These are phyloP conservation scores for Cynaeus angustus DNA, from an alignment of 2,888 invertebrate species.

Conservation along the genomic window DNA sequence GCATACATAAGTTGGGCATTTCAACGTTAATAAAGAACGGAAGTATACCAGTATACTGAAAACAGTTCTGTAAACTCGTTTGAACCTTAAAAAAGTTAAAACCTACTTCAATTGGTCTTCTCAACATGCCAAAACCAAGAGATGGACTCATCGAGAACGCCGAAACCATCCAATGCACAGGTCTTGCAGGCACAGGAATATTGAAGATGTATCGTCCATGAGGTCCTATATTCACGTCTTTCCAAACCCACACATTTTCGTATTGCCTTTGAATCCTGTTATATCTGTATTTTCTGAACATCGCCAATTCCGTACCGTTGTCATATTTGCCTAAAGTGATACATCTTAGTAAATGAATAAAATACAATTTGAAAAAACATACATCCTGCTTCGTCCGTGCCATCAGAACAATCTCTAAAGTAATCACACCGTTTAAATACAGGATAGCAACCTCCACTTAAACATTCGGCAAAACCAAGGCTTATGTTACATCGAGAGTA, in stretches of 20 bases:
- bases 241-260: slow-evolving; percentile 97
- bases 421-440: slow-evolving; percentile 84
- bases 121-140: slow-evolving; percentile 90
- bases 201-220: slow-evolving; percentile 92
- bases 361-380: slow-evolving; percentile 59
- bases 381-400: slow-evolving; percentile 90
- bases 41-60: slow-evolving; percentile 88
- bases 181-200: slow-evolving; percentile 86
- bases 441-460: slow-evolving; percentile 86
- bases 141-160: slow-evolving; percentile 93
- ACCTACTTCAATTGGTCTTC: slow-evolving; percentile 82
- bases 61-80: slow-evolving; percentile 45
- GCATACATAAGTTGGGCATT: slow-evolving; percentile 87
- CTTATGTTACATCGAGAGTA: slow-evolving; percentile 82
- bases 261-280: slow-evolving; percentile 93
- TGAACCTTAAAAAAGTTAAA: neutral
- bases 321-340: slow-evolving; percentile 74
- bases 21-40: slow-evolving; percentile 97
- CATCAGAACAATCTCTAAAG: slow-evolving; percentile 84
- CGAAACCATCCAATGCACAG: slow-evolving; percentile 94
- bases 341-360: neutral
- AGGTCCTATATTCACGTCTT: slow-evolving; percentile 93
- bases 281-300: slow-evolving; percentile 89
- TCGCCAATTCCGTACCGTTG: slow-evolving; percentile 80
- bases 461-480: slow-evolving; percentile 85